These are phyloP conservation scores for Dynastes hyllus DNA, from an alignment of 2,888 invertebrate genomes.

Conservation along the genomic window DNA sequence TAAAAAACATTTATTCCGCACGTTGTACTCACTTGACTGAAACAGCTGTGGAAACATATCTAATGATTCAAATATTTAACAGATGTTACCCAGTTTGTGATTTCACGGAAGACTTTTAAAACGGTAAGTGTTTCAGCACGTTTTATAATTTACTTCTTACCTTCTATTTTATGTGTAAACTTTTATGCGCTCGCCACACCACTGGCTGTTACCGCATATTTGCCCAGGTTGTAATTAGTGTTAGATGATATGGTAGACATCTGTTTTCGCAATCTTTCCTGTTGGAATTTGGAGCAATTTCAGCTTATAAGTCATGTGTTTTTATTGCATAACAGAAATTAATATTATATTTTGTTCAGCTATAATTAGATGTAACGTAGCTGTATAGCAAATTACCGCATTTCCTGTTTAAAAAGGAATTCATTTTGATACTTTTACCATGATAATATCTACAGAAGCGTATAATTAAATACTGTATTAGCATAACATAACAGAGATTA, in stretches of 20 bases:
- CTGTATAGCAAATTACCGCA: background rate
- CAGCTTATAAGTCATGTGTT: background rate
- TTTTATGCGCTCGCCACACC: no score
- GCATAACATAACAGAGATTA: background rate
- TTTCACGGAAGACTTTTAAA: no score
- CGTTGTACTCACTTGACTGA: no score
- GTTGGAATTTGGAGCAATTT: background rate
- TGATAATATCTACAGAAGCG: background rate
- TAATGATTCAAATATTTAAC: no score
- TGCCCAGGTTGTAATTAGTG: background rate
- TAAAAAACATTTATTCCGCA: no score
- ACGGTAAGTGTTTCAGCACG: no score
- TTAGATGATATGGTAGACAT: background rate
- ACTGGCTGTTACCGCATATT: no score
- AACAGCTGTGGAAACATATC: no score
- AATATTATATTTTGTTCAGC: background rate
- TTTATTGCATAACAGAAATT: background rate
- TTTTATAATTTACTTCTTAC: no score
- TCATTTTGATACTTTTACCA: background rate
- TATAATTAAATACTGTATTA: slow-evolving; percentile 15
- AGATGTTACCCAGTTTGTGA: no score
- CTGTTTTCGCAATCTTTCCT: background rate
- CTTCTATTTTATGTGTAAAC: no score
- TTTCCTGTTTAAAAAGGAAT: slow-evolving; percentile 14
- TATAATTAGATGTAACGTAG: background rate